These are phyloP conservation scores for Coccyzus lansbergi DNA, from an alignment of 2,797 vertebrate species.

Conservation along the genomic window DNA sequence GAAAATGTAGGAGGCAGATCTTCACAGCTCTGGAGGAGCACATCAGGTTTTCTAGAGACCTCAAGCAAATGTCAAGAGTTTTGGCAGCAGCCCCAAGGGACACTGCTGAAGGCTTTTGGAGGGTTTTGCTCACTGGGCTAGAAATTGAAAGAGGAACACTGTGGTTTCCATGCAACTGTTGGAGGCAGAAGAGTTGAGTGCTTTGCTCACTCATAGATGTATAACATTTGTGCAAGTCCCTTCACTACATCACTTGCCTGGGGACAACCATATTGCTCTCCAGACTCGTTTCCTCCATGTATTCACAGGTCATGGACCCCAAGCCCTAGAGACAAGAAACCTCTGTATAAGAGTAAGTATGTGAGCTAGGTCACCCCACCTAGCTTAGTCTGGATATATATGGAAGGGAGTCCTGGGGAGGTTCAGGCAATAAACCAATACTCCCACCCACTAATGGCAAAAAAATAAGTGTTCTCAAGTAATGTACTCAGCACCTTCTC, in stretches of 20 bases:
- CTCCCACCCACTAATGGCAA: background rate
- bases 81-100: background rate
- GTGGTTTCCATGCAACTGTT: background rate
- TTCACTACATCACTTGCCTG: background rate
- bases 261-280: background rate
- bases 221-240: background rate
- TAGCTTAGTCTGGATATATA: background rate
- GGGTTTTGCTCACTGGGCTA: background rate
- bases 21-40: background rate
- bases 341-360: background rate
- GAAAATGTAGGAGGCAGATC: background rate
- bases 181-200: background rate
- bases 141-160: background rate
- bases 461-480: background rate
- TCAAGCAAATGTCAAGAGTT: background rate
- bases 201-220: background rate
- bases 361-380: background rate
- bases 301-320: background rate
- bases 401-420: background rate
- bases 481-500: slow-evolving; percentile 40
- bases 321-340: background rate
- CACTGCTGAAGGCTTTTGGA: background rate
- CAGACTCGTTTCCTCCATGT: background rate
- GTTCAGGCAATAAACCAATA: background rate
- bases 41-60: background rate